Evolutionary conservation across 2,113 vertebrate species (phyloP), one percentile per base, ranked within the genome.

Genomic region (Chamaea fasciata): DNA sequence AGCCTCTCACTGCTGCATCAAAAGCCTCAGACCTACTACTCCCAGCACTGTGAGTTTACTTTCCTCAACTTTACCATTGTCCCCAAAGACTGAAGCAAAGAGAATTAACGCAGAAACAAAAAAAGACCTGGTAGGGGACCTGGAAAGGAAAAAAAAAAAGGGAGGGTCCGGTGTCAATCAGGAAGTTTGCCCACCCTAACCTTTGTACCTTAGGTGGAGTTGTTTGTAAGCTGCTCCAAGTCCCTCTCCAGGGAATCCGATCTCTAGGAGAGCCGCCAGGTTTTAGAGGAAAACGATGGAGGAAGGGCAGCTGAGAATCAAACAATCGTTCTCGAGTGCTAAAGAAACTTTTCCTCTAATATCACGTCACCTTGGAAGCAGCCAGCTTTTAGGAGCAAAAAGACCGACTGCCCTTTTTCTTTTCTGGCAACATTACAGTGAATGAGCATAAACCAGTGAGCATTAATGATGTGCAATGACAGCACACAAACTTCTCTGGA

Each of bases 121-220:
- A 23, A 86, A 49, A 62, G 41, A 64, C 15, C 15, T 8, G 5
- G 68, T 31, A 67, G 21, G 23, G 21, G 46, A 92, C 55, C 22
- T 68, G 52, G 76, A 96, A 93, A 60, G 31, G 70, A 69, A 87
- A 90, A 83, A 62, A 60, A 84, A 76, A 78, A 86, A 78, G 82
- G 95, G 95, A 96, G 92, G 89, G n/a, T 73, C 70, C 7, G 0
- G 24, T 73, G 80, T 74, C 27, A 86, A 35, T 57, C 70, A 95
- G 97, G 96, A 97, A 95, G 89, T 64, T 44, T 83, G 92, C 71
- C 95, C 89, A 55, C 95, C 94, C 97, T 83, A 70, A 93, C 91
- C 95, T 97, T 86, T 93, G 94, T 92, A 91, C 95, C 87, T 62
- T 87, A 94, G 96, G 96, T 93, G 96, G 97, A 92, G 96, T n/a